Conservation (phyloP, 2,113 vertebrate species). For the Euleptes europaea region DNA sequence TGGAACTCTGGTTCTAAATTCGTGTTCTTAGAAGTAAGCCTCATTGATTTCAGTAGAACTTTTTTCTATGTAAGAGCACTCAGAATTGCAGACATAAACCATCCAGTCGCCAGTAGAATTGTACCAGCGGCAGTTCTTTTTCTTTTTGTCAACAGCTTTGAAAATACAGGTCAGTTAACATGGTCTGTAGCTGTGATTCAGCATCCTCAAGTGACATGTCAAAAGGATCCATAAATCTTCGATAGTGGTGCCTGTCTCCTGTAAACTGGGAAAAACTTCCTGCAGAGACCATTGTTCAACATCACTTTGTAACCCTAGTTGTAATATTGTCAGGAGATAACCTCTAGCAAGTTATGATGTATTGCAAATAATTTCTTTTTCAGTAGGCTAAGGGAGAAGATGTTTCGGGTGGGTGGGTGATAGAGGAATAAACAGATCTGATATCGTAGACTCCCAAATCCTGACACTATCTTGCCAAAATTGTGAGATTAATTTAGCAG, state of each 20-base stretch:
- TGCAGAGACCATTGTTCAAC: not conserved
- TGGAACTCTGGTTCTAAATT: too few species aligned
- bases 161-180: not conserved
- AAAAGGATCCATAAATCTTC: not conserved
- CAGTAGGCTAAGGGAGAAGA: not conserved
- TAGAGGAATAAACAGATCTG: not conserved
- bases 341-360: not conserved
- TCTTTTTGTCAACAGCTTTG: not conserved
- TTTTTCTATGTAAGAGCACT: not conserved
- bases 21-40: too few species aligned
- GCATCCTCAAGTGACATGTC: not conserved
- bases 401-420: not conserved
- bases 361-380: not conserved
- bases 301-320: not conserved
- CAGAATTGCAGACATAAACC: not conserved
- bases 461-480: not conserved
- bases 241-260: not conserved
- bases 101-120: not conserved
- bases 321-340: not conserved
- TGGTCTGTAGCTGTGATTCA: not conserved
- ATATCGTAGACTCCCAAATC: too few species aligned
- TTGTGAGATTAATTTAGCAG: not conserved
- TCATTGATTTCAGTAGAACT: not conserved
- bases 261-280: not conserved
- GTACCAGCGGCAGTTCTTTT: not conserved